These are phyloP conservation scores for Parelbella ahira DNA, from an alignment of 2,888 invertebrate species.

Conservation along the genomic window DNA sequence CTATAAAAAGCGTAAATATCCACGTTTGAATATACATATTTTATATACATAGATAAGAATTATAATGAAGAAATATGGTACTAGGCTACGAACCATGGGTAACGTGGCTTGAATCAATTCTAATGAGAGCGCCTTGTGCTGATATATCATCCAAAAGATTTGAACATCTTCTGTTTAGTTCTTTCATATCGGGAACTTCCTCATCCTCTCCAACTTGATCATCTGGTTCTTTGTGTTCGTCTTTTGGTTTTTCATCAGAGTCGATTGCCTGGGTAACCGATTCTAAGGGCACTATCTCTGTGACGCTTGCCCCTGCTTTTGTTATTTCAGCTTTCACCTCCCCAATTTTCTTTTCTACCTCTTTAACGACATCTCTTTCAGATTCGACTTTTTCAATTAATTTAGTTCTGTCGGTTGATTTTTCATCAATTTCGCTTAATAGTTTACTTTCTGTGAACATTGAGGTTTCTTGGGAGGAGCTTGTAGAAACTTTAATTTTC, in stretches of 20 bases:
- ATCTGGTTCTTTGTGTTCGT: conserved; percentile 31
- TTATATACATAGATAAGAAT: too few species aligned
- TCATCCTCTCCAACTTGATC: conserved; percentile 38
- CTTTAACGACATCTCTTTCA: conserved; percentile 48
- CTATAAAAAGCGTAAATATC: too few species aligned
- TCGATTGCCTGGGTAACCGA: conserved; percentile 38
- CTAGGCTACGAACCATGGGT: conserved; percentile 54
- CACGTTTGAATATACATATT: too few species aligned
- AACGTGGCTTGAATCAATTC: conserved; percentile 72
- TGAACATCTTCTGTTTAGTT: conserved; percentile 73
- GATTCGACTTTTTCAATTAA: conserved; percentile 45
- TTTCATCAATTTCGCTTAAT: conserved; percentile 61
- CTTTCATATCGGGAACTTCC: conserved; percentile 66
- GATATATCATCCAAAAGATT: conserved; percentile 76
- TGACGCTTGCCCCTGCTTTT: conserved; percentile 11
- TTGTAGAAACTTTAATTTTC: conserved; percentile 53
- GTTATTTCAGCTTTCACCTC: conserved; percentile 49
- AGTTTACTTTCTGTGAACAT: conserved; percentile 67
- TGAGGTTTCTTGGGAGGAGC: conserved; percentile 68
- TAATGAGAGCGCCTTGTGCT: conserved; percentile 66
- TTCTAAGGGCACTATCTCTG: conserved; percentile 12
- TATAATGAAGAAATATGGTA: not conserved
- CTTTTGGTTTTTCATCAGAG: conserved; percentile 34
- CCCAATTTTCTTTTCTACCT: conserved; percentile 52
- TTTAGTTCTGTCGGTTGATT: conserved; percentile 48